A percentile compares a stretch with the other conserved stretches of the same genome.
These are phyloP conservation scores for Petaurus breviceps DNA, from an alignment of 2,113 vertebrate species.

Conservation along the genomic window DNA sequence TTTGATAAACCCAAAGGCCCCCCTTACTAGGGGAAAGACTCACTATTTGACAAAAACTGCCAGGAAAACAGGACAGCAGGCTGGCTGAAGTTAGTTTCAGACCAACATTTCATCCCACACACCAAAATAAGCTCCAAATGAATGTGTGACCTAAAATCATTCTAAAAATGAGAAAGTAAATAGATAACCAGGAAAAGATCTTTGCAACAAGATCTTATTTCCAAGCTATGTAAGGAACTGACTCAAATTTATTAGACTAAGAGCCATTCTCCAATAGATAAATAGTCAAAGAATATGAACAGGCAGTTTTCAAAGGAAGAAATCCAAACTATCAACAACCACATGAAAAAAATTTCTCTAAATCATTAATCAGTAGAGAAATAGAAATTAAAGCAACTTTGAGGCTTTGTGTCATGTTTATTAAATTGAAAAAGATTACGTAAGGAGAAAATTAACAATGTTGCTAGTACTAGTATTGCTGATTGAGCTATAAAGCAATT, in stretches of 20 bases:
- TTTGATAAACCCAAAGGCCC: neutral
- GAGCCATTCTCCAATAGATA: neutral
- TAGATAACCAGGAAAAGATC: neutral
- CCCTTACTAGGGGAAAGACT: too few species aligned
- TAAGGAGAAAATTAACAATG: neutral
- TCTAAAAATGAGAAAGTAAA: neutral
- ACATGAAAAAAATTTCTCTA: neutral
- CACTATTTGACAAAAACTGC: neutral
- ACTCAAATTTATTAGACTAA: neutral
- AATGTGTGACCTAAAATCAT: neutral
- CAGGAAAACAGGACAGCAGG: neutral
- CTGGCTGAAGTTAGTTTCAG: neutral
- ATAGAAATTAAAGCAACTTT: neutral
- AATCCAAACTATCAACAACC: neutral
- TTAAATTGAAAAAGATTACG: neutral
- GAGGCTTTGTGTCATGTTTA: neutral
- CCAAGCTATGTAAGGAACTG: neutral
- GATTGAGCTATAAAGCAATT: neutral
- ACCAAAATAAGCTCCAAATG: neutral
- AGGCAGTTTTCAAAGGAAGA: neutral
- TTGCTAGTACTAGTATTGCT: neutral
- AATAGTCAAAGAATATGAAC: neutral
- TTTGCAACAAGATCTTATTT: neutral
- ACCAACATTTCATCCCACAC: neutral
- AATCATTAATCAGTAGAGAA: neutral